These are phyloP conservation scores for Protobothrops mucrosquamatus DNA, from an alignment of 2,113 vertebrate genomes.

Conservation along the genomic window DNA sequence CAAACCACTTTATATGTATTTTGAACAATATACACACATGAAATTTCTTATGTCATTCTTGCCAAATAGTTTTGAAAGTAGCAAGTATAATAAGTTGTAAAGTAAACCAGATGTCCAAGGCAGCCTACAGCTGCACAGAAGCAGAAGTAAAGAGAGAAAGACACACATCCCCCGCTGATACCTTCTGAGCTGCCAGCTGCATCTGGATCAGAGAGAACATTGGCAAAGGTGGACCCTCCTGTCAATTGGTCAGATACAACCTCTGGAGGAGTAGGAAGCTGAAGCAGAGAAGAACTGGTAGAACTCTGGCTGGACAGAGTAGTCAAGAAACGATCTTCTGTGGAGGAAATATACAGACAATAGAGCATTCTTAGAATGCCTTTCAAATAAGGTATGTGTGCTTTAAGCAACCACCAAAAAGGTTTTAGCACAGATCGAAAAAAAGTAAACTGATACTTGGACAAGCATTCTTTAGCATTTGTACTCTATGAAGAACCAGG, in stretches of 20 bases:
- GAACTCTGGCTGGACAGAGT: constrained; percentile 79
- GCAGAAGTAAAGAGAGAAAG: background rate
- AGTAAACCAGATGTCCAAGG: background rate
- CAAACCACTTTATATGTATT: background rate
- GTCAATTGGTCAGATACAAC: constrained; percentile 68
- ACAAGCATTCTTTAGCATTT: background rate
- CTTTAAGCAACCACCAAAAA: background rate
- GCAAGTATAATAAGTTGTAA: background rate
- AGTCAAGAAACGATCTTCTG: constrained; percentile 90
- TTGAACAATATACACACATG: background rate
- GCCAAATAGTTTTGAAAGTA: background rate
- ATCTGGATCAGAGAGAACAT: constrained; percentile 75
- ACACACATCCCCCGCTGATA: constrained; percentile 55
- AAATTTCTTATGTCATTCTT: background rate
- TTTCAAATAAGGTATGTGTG: background rate
- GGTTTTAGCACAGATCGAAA: background rate
- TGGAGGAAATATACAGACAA: constrained; percentile 14
- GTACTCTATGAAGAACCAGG: background rate
- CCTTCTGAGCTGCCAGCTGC: constrained; percentile 87
- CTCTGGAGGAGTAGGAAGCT: constrained; percentile 85
- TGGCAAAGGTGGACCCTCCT: constrained; percentile 63
- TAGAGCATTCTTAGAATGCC: background rate
- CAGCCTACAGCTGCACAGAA: background rate
- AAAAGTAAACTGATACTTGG: background rate
- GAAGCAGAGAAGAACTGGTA: constrained; percentile 75